Conservation (phyloP, 2,888 invertebrate species). For the Nesidiocoris tenuis region DNA sequence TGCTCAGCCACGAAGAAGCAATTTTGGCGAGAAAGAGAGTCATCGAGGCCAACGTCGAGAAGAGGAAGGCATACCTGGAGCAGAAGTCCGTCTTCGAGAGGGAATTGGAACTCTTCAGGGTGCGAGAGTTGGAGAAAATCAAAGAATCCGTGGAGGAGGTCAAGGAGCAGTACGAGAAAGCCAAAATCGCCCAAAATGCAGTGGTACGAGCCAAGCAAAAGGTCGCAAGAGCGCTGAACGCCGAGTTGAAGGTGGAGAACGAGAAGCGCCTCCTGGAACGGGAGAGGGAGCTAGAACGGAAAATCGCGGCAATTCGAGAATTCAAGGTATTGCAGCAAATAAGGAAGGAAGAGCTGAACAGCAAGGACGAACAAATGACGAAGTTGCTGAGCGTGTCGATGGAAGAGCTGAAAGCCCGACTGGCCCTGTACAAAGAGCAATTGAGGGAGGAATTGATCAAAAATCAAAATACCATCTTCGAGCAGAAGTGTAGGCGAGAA, state of each 20-base stretch:
- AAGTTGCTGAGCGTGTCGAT: conserved; percentile 20
- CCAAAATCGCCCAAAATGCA: conserved; percentile 1
- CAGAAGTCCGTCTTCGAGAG: conserved; percentile 25
- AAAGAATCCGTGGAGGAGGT: background rate
- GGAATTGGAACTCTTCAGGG: conserved; percentile 17
- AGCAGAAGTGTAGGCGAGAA: conserved; percentile 21
- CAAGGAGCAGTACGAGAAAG: conserved; percentile 14
- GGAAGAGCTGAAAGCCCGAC: conserved; percentile 33
- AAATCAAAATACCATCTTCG: conserved; percentile 11
- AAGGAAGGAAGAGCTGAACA: conserved; percentile 34
- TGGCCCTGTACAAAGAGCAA: conserved; percentile 7
- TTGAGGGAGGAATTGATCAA: conserved; percentile 26
- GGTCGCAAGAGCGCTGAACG: conserved; percentile 17
- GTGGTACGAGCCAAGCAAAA: background rate
- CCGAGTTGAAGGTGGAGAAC: conserved; percentile 21
- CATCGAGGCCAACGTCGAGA: conserved; percentile 18
- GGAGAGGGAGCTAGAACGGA: conserved; percentile 17
- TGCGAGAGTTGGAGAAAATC: conserved; percentile 21
- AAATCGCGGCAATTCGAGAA: conserved; percentile 21
- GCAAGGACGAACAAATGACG: conserved; percentile 23
- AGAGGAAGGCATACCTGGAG: conserved; percentile 10
- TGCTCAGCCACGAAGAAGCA: conserved; percentile 37
- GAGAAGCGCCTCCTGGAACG: conserved; percentile 9
- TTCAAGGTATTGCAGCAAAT: conserved; percentile 31
- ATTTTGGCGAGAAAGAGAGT: conserved; percentile 28